Evolutionary conservation across 2,113 vertebrate genomes (phyloP).

Genomic region (Xenopus borealis): DNA sequence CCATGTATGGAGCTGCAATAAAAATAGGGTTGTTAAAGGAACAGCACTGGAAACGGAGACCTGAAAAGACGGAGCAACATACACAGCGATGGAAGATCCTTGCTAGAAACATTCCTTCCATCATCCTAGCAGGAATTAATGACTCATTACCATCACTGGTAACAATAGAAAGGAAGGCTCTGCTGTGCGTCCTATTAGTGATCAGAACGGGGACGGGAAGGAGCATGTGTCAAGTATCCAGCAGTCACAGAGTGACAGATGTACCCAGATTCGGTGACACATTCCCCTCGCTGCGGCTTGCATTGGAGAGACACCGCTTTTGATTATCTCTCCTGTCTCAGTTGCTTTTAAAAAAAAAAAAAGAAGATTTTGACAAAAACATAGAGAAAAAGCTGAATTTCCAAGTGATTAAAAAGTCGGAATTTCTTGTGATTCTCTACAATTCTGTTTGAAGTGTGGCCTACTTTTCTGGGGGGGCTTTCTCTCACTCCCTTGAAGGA

Average conservation of each 20-base stretch:
- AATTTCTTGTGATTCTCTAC: not conserved
- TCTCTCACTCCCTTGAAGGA: slow-evolving; percentile 29
- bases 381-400: not conserved
- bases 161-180: slow-evolving; percentile 14
- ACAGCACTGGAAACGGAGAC: too few species aligned
- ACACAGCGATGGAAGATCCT: not conserved
- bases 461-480: slow-evolving; percentile 14
- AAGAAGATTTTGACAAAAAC: not conserved
- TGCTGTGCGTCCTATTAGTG: slow-evolving; percentile 20
- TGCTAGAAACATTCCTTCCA: slow-evolving; percentile 18
- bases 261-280: not conserved
- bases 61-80: not conserved
- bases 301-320: not conserved
- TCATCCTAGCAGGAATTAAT: not conserved
- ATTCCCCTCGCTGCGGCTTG: not conserved
- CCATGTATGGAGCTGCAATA: too few species aligned
- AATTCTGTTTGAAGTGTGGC: slow-evolving; percentile 36
- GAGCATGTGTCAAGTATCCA: slow-evolving; percentile 22
- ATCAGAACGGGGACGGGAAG: slow-evolving; percentile 19
- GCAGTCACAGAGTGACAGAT: slow-evolving; percentile 24
- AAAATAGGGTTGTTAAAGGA: too few species aligned
- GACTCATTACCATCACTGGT: not conserved
- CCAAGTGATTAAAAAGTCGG: not conserved
- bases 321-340: not conserved
- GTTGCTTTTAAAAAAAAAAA: not conserved